phyloP scores from a whole-genome alignment of 2,797 vertebrate genomes.

The Tympanoctomys barrerae region DNA sequence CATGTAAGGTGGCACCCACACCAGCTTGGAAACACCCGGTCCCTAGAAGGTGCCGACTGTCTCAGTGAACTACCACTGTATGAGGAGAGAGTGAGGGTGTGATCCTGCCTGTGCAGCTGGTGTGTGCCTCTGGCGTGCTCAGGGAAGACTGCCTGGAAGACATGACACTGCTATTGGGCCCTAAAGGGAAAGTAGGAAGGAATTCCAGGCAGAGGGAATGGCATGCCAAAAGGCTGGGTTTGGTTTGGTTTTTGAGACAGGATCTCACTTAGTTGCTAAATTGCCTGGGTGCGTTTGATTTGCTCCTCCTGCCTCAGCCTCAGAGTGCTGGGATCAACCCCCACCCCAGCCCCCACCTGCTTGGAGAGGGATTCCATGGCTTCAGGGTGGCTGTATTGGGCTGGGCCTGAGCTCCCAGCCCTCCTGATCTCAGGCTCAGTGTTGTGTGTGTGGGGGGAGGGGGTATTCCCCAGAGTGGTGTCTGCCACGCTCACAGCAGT shows the following conservation, averaged over 20 bases:
- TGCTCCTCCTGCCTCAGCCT: background rate
- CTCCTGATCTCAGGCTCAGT: background rate
- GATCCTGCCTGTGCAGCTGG: no score
- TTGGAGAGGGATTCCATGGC: background rate
- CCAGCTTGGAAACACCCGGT: background rate
- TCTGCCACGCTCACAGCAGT: background rate
- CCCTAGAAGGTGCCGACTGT: rapidly evolving
- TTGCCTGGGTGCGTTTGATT: background rate
- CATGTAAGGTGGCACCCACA: background rate
- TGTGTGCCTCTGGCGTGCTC: background rate
- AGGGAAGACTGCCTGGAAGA: slow-evolving; percentile 49
- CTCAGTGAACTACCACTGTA: rapidly evolving
- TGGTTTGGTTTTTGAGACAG: no score
- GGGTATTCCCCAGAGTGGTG: background rate
- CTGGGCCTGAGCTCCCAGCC: background rate
- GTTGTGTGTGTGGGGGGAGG: background rate
- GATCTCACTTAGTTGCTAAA: background rate
- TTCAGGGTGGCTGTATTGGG: background rate
- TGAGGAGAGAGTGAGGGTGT: background rate
- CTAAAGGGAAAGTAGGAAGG: background rate
- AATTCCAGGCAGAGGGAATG: background rate
- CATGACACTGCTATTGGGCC: background rate
- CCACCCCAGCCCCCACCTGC: background rate
- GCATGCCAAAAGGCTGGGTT: background rate
- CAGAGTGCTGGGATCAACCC: no score